Evolutionary conservation across 2,797 vertebrate genomes (phyloP), one percentile per base, ranked within the genome.

Genomic region (Emys orbicularis): DNA sequence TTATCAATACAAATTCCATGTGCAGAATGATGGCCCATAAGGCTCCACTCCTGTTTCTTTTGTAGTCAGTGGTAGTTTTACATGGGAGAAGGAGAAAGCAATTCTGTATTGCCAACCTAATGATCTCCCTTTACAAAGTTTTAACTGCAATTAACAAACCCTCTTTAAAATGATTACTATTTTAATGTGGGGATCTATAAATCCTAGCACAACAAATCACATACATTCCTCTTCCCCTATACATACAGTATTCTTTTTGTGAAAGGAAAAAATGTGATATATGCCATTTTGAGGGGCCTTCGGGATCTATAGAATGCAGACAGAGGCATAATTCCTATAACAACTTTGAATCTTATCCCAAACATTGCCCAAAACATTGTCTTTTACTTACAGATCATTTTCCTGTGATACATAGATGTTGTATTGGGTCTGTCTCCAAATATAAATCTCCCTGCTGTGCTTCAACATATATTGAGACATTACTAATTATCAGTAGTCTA

Each of bases 271-370:
- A 83, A 18, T 31, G 12, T 37, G 84, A n/a, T 79, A 37, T 61
- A 2, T 92, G 34, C 31, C 87, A 37, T 82, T 97, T 65, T 96
- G 50, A 8, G n/a, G 8, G 19, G 23, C 47, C 84, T 91, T 80
- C 81, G 86, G 80, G 94, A 92, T 88, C 92, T 94, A 49, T n/a
- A 16, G 8, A 16, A 76, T 56, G 85, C 2, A 87, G 52, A 61
- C 59, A n/a, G 5, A 92, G 34, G 65, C 59, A 59, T 92, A 79
- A 96, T 88, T 92, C 2, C 13, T 84, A 95, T 41, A 92, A 34
- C 8, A 87, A 44, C 54, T 94, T 81, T 87, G n/a, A 77, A 92
- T 95, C 76, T 83, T 86, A 68, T 92, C 92, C 21, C 76, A 79
- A 37, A 72, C 68, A 41, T 90, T 93, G 72, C 13, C n/a, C 1